Conservation (phyloP, 2,113 vertebrate species). For the Psilopsiagon aurifrons region DNA sequence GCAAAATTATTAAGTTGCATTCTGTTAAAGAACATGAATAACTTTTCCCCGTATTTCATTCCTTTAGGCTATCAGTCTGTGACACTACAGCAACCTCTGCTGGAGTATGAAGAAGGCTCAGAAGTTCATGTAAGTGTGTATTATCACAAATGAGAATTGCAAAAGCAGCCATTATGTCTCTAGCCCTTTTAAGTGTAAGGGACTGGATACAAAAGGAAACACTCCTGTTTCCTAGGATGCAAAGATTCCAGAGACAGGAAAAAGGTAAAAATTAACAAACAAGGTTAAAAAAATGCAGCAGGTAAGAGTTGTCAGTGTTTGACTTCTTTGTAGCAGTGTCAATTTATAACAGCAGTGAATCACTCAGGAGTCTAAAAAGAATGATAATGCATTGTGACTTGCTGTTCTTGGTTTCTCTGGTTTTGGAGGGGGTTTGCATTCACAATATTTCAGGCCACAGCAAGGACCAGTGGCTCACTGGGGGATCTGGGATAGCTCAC, state of each 20-base stretch:
- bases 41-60: neutral
- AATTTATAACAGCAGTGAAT: neutral
- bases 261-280: neutral
- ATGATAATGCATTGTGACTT: accelerated
- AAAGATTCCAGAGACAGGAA: neutral
- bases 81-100: neutral
- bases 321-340: neutral
- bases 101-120: slow-evolving; percentile 1
- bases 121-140: slow-evolving; percentile 2
- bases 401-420: neutral
- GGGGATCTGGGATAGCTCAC: accelerated
- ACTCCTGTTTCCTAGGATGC: neutral
- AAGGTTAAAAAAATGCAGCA: neutral
- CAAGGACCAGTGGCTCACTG: neutral
- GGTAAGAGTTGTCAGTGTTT: neutral
- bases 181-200: neutral
- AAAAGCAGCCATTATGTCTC: neutral
- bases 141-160: neutral
- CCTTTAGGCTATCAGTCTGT: neutral
- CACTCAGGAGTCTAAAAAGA: neutral
- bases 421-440: neutral
- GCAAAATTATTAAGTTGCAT: neutral
- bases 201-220: neutral
- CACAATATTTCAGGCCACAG: neutral
- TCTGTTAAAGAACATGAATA: neutral